These are phyloP conservation scores for Equus quagga DNA, from an alignment of 2,113 vertebrate species.

Conservation along the genomic window DNA sequence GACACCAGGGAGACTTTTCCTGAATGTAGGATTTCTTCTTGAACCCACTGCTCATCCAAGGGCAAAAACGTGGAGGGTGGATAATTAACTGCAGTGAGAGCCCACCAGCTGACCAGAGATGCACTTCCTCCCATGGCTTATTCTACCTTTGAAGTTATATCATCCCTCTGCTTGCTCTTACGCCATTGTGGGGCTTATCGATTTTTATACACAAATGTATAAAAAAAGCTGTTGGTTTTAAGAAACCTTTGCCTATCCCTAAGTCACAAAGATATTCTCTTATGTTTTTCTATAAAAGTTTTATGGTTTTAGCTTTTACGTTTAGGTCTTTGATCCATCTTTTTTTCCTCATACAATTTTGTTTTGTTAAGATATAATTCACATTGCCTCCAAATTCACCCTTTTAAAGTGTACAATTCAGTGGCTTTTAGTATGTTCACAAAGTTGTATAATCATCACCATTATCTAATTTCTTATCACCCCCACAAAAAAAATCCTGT, in stretches of 20 bases:
- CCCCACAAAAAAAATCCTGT: not conserved
- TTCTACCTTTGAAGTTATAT: slow-evolving; percentile 5
- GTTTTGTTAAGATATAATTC: slow-evolving; percentile 24
- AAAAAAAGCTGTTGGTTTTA: slow-evolving; percentile 30
- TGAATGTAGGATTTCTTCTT: not conserved
- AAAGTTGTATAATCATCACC: not conserved
- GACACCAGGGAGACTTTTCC: not conserved
- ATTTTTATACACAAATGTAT: not conserved
- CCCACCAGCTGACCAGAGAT: not conserved
- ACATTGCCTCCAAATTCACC: not conserved
- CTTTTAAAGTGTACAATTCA: not conserved
- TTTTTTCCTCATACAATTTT: not conserved
- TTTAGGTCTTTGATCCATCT: not conserved
- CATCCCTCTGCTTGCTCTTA: not conserved
- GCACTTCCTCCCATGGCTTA: not conserved
- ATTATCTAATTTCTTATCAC: not conserved
- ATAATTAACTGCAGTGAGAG: not conserved
- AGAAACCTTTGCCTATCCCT: not conserved
- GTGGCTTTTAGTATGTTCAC: not conserved
- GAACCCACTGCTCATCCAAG: not conserved
- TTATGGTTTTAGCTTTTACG: not conserved
- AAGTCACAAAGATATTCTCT: not conserved
- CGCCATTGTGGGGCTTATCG: not conserved
- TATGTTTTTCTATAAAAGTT: not conserved
- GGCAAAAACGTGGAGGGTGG: not conserved